These are phyloP conservation scores for Phalera bucephala DNA, from an alignment of 2,888 invertebrate species.

Conservation along the genomic window DNA sequence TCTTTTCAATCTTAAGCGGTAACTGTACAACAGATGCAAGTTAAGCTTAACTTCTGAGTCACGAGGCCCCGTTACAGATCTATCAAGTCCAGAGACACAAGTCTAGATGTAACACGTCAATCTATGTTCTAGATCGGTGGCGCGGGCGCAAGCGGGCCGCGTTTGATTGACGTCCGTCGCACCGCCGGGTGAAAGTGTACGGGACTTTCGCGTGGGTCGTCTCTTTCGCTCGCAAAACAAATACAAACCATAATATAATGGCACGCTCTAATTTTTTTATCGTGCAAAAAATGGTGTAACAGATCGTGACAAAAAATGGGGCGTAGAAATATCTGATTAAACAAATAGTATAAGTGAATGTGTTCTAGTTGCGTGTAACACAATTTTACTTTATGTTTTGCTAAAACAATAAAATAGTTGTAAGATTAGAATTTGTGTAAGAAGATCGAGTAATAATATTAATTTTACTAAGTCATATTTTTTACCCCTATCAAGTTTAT, in stretches of 20 bases:
- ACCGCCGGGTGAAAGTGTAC: conserved; percentile 49
- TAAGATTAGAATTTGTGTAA: too few relatives aligned
- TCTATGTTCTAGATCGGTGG: conserved; percentile 4
- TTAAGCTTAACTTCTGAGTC: conserved; percentile 10
- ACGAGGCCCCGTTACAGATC: conserved; percentile 20
- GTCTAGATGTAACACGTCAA: conserved; percentile 13
- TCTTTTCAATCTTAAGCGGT: conserved; percentile 8
- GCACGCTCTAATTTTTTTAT: conserved; percentile 25
- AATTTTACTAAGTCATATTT: too few relatives aligned
- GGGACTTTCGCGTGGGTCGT: conserved; percentile 40
- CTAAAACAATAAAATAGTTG: too few relatives aligned
- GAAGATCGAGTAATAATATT: too few relatives aligned
- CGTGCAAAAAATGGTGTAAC: conserved; percentile 28
- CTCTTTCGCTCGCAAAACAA: conserved; percentile 26
- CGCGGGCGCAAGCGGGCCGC: conserved; percentile 22
- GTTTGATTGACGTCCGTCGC: conserved; percentile 32
- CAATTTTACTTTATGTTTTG: conserved; percentile 22
- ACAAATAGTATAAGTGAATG: conserved; percentile 7
- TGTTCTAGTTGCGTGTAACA: conserved; percentile 17
- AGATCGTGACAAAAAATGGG: conserved; percentile 21
- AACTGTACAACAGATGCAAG: conserved; percentile 17
- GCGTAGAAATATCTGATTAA: conserved; percentile 8
- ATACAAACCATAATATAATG: conserved; percentile 14
- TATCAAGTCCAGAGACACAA: conserved; percentile 3
- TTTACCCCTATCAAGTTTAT: too few relatives aligned